A percentile compares a stretch with the other conserved stretches of the same genome.
Conservation (phyloP, 2,113 vertebrate species). For the Rhegmatorhina hoffmannsi region DNA sequence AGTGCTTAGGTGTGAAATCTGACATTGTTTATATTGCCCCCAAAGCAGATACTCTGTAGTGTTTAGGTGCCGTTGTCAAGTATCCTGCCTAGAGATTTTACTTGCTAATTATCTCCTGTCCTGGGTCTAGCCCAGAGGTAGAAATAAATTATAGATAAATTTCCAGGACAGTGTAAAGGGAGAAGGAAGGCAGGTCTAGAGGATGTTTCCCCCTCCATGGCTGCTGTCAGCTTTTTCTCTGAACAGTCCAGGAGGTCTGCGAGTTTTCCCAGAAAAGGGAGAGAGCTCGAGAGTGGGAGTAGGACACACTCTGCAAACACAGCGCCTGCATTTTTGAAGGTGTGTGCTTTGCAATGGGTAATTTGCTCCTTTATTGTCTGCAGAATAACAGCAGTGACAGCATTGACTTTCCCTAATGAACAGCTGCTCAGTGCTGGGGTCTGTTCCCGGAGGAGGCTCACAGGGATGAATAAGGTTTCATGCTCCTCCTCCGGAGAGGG, state of each 20-base stretch:
- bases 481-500: slow-evolving; percentile 58
- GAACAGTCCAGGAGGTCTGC: neutral
- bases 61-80: neutral
- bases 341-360: slow-evolving; percentile 53
- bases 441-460: slow-evolving; percentile 6
- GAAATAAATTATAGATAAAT: neutral
- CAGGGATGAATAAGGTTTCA: slow-evolving; percentile 64
- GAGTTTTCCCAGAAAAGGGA: neutral
- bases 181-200: neutral
- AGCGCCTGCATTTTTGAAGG: neutral
- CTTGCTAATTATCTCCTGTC: neutral
- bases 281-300: neutral
- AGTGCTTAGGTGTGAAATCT: neutral
- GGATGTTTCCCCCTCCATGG: neutral
- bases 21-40: neutral
- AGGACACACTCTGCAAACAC: slow-evolving; percentile 13
- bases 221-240: neutral
- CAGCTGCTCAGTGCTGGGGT: slow-evolving; percentile 60
- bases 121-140: neutral
- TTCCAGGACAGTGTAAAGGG: neutral
- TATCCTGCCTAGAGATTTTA: neutral
- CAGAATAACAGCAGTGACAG: slow-evolving; percentile 63
- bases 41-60: neutral
- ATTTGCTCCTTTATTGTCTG: slow-evolving; percentile 67
- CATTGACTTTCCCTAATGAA: slow-evolving; percentile 67